Conservation (phyloP, 2,797 vertebrate genomes). For the Anniella stebbinsi region DNA sequence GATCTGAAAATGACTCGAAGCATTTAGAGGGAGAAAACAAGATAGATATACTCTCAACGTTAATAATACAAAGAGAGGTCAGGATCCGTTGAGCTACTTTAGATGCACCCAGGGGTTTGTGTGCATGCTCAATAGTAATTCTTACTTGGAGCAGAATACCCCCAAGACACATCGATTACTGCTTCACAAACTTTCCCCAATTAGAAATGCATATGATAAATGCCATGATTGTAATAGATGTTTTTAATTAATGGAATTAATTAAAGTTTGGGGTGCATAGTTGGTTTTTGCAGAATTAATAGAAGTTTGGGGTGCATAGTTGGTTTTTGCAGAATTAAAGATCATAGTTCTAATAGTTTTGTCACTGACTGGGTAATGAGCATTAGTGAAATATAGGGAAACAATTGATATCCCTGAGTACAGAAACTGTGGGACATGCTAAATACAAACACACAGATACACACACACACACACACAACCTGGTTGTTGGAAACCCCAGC, state of each 20-base stretch:
- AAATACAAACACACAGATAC: too few species aligned
- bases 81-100: neutral
- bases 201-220: neutral
- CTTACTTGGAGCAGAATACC: neutral
- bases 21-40: neutral
- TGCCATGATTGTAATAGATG: neutral
- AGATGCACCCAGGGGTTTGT: neutral
- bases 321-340: neutral
- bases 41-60: neutral
- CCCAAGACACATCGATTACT: neutral
- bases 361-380: neutral
- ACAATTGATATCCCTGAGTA: neutral
- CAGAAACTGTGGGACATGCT: neutral
- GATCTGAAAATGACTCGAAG: neutral
- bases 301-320: neutral
- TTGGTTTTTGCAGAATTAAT: too few species aligned
- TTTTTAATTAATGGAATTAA: neutral
- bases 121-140: neutral
- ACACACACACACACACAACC: neutral
- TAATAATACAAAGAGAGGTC: neutral
- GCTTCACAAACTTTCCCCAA: neutral
- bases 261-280: neutral
- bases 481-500: neutral
- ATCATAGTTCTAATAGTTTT: neutral
- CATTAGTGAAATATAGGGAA: neutral